phyloP scores from a whole-genome alignment of 2,888 invertebrate species.

The Alentia gelatinosa region DNA sequence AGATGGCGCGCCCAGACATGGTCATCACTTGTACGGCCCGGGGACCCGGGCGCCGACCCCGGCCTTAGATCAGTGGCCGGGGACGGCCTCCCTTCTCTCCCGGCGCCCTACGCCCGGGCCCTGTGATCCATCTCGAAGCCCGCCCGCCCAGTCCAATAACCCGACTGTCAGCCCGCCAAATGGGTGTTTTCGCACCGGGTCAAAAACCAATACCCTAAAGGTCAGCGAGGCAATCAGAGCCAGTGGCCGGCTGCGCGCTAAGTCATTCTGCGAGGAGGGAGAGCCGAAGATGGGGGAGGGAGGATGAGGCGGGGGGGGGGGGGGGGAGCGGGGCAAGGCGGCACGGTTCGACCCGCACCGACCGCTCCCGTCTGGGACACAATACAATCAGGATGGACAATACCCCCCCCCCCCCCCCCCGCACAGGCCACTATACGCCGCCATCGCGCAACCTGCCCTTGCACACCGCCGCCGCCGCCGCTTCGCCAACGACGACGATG shows the following conservation, averaged over 20 bases:
- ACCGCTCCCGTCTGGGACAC: not conserved
- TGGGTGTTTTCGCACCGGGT: conserved; percentile 50
- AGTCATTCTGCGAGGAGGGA: not conserved
- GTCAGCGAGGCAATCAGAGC: conserved; percentile 44
- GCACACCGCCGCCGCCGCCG: not conserved
- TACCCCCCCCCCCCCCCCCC: not conserved
- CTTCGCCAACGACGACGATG: not conserved
- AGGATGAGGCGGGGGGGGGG: not conserved
- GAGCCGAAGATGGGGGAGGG: too few species aligned
- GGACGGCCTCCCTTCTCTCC: not conserved
- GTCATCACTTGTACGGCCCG: conserved; percentile 14
- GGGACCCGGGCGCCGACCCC: not conserved
- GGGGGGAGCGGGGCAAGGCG: not conserved
- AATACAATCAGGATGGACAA: conserved; percentile 34
- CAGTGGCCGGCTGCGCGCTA: not conserved
- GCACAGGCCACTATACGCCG: not conserved
- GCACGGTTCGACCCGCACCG: not conserved
- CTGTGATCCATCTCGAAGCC: not conserved
- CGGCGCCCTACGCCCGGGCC: not conserved
- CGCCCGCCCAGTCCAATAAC: conserved; percentile 23
- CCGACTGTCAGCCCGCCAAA: conserved; percentile 36
- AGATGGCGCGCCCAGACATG: not conserved
- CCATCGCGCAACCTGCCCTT: not conserved
- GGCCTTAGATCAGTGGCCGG: not conserved
- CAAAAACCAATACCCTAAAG: conserved; percentile 49